Conservation (phyloP, 2,113 vertebrate genomes). For the Hyperopisus bebe region DNA sequence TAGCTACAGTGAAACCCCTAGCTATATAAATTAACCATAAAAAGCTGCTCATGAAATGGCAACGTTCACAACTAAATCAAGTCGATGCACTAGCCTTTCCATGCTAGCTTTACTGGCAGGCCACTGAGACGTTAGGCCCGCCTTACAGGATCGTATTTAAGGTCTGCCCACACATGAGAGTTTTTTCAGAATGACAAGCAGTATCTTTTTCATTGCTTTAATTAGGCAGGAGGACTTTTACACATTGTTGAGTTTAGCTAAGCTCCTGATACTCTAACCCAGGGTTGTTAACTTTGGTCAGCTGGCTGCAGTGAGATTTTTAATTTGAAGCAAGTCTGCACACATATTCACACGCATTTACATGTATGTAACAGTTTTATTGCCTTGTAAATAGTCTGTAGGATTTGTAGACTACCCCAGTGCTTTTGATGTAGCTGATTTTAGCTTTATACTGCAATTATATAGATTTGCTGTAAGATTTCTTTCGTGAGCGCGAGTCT, state of each 20-base stretch:
- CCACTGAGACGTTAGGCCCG: background rate
- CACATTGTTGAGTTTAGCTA: background rate
- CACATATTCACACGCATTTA: background rate
- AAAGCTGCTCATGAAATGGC: background rate
- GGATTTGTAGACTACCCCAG: background rate
- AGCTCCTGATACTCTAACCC: background rate
- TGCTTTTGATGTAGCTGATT: background rate
- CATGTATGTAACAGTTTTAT: background rate
- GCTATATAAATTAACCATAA: background rate
- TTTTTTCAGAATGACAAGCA: background rate
- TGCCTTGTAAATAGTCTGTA: background rate
- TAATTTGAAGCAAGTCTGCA: background rate
- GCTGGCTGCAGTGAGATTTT: background rate
- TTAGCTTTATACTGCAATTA: background rate
- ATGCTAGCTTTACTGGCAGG: background rate
- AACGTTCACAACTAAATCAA: background rate
- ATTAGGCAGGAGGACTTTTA: background rate
- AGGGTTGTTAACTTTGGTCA: background rate
- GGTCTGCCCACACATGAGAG: background rate
- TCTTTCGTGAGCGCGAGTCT: background rate
- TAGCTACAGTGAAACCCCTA: background rate
- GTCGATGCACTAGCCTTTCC: background rate
- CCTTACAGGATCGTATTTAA: background rate
- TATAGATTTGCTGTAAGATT: background rate
- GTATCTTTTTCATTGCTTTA: background rate